Percentiles rank a stretch among this genome's conserved stretches.
These are phyloP conservation scores for Eurystomus glaucurus DNA, from an alignment of 2,797 vertebrate species.

Conservation along the genomic window DNA sequence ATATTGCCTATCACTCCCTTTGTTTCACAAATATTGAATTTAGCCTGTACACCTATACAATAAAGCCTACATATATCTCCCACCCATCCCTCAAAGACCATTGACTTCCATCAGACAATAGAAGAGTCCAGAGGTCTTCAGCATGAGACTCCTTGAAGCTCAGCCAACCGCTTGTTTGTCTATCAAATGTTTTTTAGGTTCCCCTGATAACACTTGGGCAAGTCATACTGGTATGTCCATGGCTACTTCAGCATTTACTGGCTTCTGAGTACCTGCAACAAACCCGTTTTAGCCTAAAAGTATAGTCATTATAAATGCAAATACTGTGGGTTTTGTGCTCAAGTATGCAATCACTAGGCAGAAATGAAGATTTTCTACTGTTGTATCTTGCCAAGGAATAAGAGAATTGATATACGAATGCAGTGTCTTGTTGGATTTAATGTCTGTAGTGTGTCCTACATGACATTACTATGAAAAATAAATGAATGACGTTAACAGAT, in stretches of 20 bases:
- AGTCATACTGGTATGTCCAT: not conserved
- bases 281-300: not conserved
- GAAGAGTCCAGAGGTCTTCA: not conserved
- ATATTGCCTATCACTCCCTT: not conserved
- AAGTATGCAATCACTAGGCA: not conserved
- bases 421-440: not conserved
- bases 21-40: not conserved
- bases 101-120: not conserved
- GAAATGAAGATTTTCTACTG: not conserved
- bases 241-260: not conserved
- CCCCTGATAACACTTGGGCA: not conserved
- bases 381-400: not conserved
- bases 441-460: not conserved
- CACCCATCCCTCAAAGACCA: no score
- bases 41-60: not conserved
- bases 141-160: not conserved
- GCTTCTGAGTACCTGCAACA: not conserved
- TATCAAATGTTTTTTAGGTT: not conserved
- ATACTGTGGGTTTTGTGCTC: not conserved
- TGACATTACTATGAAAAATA: not conserved
- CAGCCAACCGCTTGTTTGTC: not conserved
- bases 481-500: not conserved
- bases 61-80: not conserved
- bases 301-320: not conserved
- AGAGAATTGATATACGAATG: not conserved